Conservation (phyloP, 1,140 invertebrate genomes). For the Danaus plexippus region DNA sequence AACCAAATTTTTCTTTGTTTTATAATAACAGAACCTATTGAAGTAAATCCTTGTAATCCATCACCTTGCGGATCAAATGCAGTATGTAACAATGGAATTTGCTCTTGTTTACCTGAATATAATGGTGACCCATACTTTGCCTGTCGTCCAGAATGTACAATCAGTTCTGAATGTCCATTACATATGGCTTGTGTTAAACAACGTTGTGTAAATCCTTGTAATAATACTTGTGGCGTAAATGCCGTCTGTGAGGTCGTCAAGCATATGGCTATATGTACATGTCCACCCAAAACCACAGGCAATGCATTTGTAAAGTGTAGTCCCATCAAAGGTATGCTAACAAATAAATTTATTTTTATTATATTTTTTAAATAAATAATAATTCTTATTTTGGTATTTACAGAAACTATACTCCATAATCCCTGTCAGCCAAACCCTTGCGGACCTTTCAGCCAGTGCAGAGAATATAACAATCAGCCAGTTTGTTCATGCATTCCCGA, state of each 20-base stretch:
- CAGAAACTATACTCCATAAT: conserved; percentile 49
- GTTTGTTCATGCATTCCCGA: conserved; percentile 76
- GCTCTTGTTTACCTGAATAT: conserved; percentile 82
- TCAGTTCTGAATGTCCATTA: conserved; percentile 81
- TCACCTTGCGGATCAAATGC: conserved; percentile 81
- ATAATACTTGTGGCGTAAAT: conserved; percentile 79
- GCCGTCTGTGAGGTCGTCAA: conserved; percentile 82
- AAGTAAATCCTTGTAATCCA: conserved; percentile 73
- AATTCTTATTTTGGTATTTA: conserved; percentile 32
- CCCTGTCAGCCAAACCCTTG: conserved; percentile 76
- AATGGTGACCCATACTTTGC: conserved; percentile 79
- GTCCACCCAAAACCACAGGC: conserved; percentile 77
- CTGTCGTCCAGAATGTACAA: conserved; percentile 79
- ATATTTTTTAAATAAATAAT: too few relatives aligned
- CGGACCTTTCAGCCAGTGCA: conserved; percentile 75
- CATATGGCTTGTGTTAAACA: conserved; percentile 80
- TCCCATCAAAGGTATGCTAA: conserved; percentile 69
- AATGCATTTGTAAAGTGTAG: conserved; percentile 80
- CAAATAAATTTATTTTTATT: too few relatives aligned
- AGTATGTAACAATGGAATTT: conserved; percentile 82
- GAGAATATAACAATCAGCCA: conserved; percentile 74
- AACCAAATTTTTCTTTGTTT: conserved; percentile 8
- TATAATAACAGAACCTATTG: conserved; percentile 40
- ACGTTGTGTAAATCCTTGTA: conserved; percentile 81
- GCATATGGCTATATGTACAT: conserved; percentile 83